Percentiles rank a stretch among this genome's conserved stretches.
These are phyloP conservation scores for Stenodera caucasica DNA, from an alignment of 2,888 invertebrate species.

Conservation along the genomic window DNA sequence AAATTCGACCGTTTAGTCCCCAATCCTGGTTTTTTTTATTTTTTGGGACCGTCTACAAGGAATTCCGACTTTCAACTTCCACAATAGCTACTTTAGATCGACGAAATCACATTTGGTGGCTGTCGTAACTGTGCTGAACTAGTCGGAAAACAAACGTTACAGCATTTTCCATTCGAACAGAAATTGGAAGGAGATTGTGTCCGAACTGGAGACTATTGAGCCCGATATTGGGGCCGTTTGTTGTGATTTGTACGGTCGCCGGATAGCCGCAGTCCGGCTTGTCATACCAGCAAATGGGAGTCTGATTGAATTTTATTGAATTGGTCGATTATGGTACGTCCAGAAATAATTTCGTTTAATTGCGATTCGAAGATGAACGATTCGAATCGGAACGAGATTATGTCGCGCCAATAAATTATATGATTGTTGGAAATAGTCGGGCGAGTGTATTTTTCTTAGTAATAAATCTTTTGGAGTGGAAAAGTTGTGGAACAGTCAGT, in stretches of 20 bases:
- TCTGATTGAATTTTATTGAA: constrained; percentile 28
- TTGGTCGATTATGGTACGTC: constrained; percentile 23
- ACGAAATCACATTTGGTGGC: constrained; percentile 33
- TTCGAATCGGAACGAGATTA: background rate
- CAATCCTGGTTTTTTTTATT: constrained; percentile 12
- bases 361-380: background rate
- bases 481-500: constrained; percentile 25
- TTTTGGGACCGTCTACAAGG: constrained; percentile 20
- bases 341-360: background rate
- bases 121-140: constrained; percentile 20
- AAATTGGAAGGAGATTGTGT: constrained; percentile 32
- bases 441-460: constrained; percentile 25
- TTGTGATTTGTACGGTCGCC: constrained; percentile 38
- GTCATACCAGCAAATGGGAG: background rate
- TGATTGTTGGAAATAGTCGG: background rate
- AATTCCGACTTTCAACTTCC: constrained; percentile 30
- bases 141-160: constrained; percentile 37
- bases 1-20: constrained; percentile 20
- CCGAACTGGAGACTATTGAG: constrained; percentile 14
- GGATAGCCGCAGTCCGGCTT: constrained; percentile 22
- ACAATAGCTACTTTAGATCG: constrained; percentile 34
- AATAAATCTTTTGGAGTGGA: constrained; percentile 25
- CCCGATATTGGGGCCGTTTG: constrained; percentile 31
- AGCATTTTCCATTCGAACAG: constrained; percentile 34
- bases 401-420: constrained; percentile 6